Evolutionary conservation across 2,888 invertebrate genomes (phyloP).

Genomic region (Cancer borealis): DNA sequence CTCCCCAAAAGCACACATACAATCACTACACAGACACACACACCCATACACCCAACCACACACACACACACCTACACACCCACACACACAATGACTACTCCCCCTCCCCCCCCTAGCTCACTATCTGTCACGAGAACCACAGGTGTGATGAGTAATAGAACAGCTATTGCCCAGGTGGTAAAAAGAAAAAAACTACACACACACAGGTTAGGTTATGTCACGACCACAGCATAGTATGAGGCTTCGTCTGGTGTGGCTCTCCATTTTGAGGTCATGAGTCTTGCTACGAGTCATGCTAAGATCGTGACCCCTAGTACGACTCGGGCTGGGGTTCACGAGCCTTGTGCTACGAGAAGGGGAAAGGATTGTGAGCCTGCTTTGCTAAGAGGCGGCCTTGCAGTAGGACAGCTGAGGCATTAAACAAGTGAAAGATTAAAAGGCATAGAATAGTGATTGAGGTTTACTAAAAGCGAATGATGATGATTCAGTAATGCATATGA

Average conservation of each 20-base stretch:
- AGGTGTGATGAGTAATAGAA: neutral
- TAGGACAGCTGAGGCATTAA: too few relatives aligned
- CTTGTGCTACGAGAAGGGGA: neutral
- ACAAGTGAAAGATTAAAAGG: too few relatives aligned
- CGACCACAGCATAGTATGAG: neutral
- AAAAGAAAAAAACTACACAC: neutral
- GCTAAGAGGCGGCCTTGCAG: neutral
- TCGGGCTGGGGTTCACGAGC: neutral
- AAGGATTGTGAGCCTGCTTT: neutral
- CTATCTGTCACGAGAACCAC: neutral
- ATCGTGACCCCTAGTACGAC: neutral
- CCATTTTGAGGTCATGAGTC: neutral
- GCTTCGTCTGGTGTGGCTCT: neutral
- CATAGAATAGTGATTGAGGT: too few relatives aligned
- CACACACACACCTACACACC: constrained; percentile 21
- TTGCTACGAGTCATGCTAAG: neutral
- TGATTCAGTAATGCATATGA: too few relatives aligned
- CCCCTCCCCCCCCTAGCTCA: neutral
- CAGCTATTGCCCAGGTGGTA: neutral
- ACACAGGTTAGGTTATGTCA: neutral
- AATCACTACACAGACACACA: neutral
- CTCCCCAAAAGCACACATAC: too few relatives aligned
- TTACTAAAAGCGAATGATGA: too few relatives aligned
- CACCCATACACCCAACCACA: neutral
- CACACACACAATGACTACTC: neutral